These are phyloP conservation scores for Orchestes rusci DNA, from an alignment of 2,888 invertebrate genomes.

Conservation along the genomic window DNA sequence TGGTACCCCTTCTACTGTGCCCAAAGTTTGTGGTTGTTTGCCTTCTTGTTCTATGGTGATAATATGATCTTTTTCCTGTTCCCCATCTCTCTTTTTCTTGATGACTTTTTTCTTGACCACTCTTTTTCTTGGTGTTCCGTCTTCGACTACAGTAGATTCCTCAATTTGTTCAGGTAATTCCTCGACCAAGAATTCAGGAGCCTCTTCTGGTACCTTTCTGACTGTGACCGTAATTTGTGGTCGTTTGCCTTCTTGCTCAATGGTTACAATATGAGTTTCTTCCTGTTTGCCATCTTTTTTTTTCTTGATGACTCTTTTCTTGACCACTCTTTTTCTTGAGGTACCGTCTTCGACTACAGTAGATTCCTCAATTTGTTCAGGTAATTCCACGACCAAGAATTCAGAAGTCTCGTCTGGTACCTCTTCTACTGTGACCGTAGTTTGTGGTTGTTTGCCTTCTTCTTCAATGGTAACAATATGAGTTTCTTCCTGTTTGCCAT, in stretches of 20 bases:
- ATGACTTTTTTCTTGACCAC: constrained; percentile 30
- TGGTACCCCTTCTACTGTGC: constrained; percentile 30
- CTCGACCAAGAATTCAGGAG: constrained; percentile 27
- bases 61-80: constrained; percentile 26
- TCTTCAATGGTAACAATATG: constrained; percentile 37
- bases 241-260: constrained; percentile 40
- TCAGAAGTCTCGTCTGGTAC: constrained; percentile 26
- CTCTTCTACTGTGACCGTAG: constrained; percentile 37
- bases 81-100: constrained; percentile 40
- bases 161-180: constrained; percentile 30
- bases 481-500: constrained; percentile 31
- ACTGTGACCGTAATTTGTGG: constrained; percentile 34
- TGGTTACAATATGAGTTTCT: constrained; percentile 38
- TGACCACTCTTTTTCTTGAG: constrained; percentile 30
- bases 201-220: constrained; percentile 26
- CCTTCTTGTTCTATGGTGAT: constrained; percentile 34
- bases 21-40: constrained; percentile 30
- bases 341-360: constrained; percentile 37
- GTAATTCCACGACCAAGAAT: constrained; percentile 33
- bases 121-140: constrained; percentile 33
- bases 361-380: constrained; percentile 28
- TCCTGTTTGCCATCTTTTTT: constrained; percentile 36
- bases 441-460: constrained; percentile 39
- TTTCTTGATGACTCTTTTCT: constrained; percentile 31
- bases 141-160: no score